A percentile compares a stretch with the other conserved stretches of the same genome.
Conservation (phyloP, 2,113 vertebrate species). For the Petaurus breviceps region DNA sequence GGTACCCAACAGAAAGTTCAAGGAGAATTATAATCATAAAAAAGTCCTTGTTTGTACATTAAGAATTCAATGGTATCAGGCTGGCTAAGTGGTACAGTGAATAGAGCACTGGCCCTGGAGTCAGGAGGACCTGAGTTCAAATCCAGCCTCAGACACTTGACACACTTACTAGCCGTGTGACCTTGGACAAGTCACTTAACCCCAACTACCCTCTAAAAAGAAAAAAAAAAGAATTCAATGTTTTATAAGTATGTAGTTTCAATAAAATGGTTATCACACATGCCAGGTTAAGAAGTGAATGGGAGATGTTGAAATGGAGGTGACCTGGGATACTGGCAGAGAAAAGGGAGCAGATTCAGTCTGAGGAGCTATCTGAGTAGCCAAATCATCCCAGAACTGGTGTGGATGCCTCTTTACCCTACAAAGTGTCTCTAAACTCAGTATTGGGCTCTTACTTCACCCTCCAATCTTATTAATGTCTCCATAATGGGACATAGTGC, state of each 20-base stretch:
- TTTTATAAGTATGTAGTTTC: neutral
- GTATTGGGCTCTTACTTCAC: slow-evolving; percentile 43
- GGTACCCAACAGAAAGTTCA: too few species aligned
- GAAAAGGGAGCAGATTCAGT: neutral
- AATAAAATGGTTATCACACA: neutral
- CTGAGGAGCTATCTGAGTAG: neutral
- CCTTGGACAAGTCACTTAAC: too few species aligned
- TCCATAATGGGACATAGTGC: slow-evolving; percentile 84
- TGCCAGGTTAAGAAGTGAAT: neutral
- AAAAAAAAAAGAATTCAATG: neutral
- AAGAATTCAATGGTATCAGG: neutral
- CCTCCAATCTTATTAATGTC: slow-evolving; percentile 36
- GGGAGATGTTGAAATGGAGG: neutral
- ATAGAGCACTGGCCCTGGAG: too few species aligned
- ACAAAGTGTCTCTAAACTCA: slow-evolving; percentile 49
- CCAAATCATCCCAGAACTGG: neutral
- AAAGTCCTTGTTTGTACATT: too few species aligned
- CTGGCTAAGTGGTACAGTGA: too few species aligned
- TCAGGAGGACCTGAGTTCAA: too few species aligned
- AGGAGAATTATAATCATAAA: too few species aligned
- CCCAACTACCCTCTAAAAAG: too few species aligned
- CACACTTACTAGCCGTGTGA: too few species aligned
- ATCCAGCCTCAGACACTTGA: too few species aligned
- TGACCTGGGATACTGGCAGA: neutral
- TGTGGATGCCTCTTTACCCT: slow-evolving; percentile 70